Base-by-base conservation (phyloP, 2,113 vertebrate genomes). In the Nothobranchius furzeri region DNA sequence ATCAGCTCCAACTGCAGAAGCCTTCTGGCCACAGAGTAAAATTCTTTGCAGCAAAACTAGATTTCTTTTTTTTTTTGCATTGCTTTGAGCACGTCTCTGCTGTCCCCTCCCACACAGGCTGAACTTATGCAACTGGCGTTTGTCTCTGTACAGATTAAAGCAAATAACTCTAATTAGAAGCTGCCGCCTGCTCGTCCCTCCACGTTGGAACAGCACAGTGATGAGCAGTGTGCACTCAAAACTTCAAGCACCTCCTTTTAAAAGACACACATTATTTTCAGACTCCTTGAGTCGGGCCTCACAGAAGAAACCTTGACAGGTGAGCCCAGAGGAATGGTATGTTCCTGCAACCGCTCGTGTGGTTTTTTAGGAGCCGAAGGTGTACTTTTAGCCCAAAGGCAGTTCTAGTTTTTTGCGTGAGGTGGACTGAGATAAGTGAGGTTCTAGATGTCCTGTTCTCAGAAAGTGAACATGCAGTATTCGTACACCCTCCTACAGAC, bases 281-380 rank as follows among this genome's bases (percentile, higher is more conserved):
- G 9, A 12, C 7, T 52, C n/a, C 14, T 3, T 6, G 14, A 20
- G 40, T 5, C 12, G 11, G 36, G 2, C 54, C 61, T 12, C 1
- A 9, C 7, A n/a, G 11, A 1, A 25, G 10, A 35, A 35, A 24
- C 1, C 9, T 12, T 59, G 75, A 48, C 62, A 72, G 49, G 54
- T 68, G 55, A 74, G 17, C 52, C 30, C 35, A 64, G 42, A 20
- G 37, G 59, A 80, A 71, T 40, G 7, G 50, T 46, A 61, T 64
- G 53, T 54, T 72, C 47, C 58, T 6, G 12, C n/a, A 9, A 35
- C 4, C 47, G 9, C 11, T 1, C 17, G 2, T 9, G 43, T 45
- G 3, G 47, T 46, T 59, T 53, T 64, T 70, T 4, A 75, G 58
- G 73, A 61, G 35, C 48, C 24, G 2, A 40, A 14, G 12, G 20